phyloP scores from a whole-genome alignment of 2,113 vertebrate species.

The Sander lucioperca region DNA sequence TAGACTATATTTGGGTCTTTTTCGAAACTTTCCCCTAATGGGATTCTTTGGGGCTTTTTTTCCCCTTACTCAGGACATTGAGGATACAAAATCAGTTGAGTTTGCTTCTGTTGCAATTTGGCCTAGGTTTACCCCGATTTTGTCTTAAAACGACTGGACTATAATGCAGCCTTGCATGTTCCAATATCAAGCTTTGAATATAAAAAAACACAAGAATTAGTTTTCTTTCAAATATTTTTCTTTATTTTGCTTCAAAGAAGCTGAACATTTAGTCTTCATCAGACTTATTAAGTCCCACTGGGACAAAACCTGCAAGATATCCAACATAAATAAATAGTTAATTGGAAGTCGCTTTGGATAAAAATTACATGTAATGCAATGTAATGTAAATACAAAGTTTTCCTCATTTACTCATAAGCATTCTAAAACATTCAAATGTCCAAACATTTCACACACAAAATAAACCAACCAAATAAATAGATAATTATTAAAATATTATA shows the following conservation, averaged over 20 bases:
- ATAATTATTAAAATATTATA: constrained; percentile 27
- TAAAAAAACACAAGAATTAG: constrained; percentile 8
- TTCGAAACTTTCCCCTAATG: no score
- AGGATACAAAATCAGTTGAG: no score
- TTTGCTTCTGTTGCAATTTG: no score
- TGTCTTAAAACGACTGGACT: no score
- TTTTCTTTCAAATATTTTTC: neutral
- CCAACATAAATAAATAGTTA: constrained; percentile 25
- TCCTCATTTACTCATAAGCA: constrained; percentile 1
- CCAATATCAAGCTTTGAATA: neutral
- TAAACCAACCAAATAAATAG: constrained; percentile 42
- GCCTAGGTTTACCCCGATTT: no score
- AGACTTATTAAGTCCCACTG: constrained; percentile 53
- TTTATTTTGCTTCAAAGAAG: constrained; percentile 71
- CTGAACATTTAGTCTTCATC: constrained; percentile 31
- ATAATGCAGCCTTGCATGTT: neutral
- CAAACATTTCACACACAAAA: constrained; percentile 4
- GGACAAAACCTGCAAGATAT: constrained; percentile 38
- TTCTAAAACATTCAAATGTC: neutral
- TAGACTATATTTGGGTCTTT: no score
- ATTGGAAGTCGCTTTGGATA: no score
- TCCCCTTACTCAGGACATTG: no score
- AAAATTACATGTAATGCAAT: no score
- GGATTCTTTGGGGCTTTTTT: no score
- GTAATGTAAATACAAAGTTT: constrained; percentile 30